Evolutionary conservation across 2,797 vertebrate genomes (phyloP).

Genomic region (Rachycentron canadum): DNA sequence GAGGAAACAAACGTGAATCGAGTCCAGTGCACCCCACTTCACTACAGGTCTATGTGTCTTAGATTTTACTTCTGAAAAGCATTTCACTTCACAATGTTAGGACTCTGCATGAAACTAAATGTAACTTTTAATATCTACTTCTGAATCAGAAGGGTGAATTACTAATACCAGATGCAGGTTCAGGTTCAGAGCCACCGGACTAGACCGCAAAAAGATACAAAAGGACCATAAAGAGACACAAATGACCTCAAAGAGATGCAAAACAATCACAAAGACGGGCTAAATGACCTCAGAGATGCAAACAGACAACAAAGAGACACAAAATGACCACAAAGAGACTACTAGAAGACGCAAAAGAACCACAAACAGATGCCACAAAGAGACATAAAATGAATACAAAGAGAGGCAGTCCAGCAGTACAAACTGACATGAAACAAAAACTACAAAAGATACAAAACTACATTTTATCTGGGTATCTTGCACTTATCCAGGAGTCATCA

Average conservation of each 20-base stretch:
- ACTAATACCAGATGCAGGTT: no score
- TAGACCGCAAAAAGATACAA: not conserved
- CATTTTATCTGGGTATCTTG: not conserved
- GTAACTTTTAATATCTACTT: not conserved
- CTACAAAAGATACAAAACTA: not conserved
- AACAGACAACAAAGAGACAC: not conserved
- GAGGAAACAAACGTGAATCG: constrained; percentile 32
- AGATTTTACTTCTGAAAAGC: not conserved
- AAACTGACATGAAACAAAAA: not conserved
- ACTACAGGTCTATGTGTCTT: constrained; percentile 10
- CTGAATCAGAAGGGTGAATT: no score
- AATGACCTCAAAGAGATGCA: not conserved
- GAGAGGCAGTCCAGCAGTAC: not conserved
- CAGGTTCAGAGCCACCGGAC: no score
- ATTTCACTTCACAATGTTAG: constrained; percentile 15
- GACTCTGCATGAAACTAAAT: not conserved
- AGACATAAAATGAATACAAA: not conserved
- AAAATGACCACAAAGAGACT: not conserved
- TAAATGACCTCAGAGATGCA: not conserved
- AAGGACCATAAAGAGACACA: not conserved
- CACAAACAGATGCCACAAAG: not conserved
- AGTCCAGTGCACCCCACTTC: not conserved
- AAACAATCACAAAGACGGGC: not conserved
- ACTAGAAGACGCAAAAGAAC: not conserved
- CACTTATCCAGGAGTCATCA: no score